These are phyloP conservation scores for Ceuthmochares aereus DNA, from an alignment of 2,113 vertebrate genomes.

Conservation along the genomic window DNA sequence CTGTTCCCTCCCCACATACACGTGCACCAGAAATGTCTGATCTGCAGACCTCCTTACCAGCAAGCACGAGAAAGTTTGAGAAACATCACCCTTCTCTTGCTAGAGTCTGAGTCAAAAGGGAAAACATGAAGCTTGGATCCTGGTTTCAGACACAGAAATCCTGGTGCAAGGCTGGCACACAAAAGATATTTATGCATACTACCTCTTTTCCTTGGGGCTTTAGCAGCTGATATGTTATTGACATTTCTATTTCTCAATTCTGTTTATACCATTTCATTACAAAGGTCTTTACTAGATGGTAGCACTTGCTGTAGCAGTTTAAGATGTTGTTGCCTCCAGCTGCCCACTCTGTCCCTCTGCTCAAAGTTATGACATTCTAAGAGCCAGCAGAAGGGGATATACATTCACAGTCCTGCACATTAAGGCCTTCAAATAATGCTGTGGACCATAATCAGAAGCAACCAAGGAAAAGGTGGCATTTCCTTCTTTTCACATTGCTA, in stretches of 20 bases:
- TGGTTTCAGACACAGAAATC: neutral
- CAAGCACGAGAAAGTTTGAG: neutral
- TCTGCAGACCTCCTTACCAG: neutral
- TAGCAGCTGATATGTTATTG: neutral
- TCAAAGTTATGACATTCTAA: neutral
- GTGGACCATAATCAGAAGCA: neutral
- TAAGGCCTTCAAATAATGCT: neutral
- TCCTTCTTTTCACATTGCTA: neutral
- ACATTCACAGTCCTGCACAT: neutral
- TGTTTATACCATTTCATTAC: neutral
- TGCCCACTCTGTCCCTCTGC: neutral
- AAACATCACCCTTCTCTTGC: neutral
- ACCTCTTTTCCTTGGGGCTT: neutral
- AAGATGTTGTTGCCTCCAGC: neutral
- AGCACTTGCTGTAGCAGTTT: neutral
- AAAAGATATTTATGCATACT: neutral
- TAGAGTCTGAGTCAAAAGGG: neutral
- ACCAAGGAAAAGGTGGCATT: neutral
- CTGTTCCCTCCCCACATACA: neutral
- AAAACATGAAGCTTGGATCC: neutral
- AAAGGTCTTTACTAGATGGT: neutral
- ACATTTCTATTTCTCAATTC: neutral
- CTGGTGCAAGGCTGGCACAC: neutral
- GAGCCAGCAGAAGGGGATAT: neutral
- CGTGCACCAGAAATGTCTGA: neutral